Base-by-base conservation (phyloP, 2,888 invertebrate species). In the Ferrisia virgata region DNA sequence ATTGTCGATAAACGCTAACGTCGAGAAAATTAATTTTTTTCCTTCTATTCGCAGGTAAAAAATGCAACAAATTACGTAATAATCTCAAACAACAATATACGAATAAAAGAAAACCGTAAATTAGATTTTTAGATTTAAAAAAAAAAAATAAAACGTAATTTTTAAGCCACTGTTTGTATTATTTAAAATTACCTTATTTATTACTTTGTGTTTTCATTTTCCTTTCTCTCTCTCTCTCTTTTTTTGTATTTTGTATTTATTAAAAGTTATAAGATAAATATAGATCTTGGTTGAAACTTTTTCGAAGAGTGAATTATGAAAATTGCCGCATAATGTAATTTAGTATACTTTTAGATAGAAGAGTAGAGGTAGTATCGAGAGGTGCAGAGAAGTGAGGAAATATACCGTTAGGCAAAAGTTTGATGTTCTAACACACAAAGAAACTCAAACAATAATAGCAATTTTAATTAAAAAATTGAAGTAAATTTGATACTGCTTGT, bases 51-150 rank as follows among this genome's bases (percentile, higher is more conserved):
- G n/a, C 85, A 85, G 85, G 82, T 36, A 82, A 80, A 18, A 85
- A 81, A 85, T 85, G 85, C 47, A 82, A 81, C 53, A 85, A 82
- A 81, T 76, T 85, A 76, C 85, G 85, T 43, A 79, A 69, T n/a
- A 33, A 47, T 22, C 40, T 85, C 9, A 85, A 81, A 69, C 69
- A 80, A 43, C 81, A 80, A 33, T 72, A 80, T 22, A 11, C 81
- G 18, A 47, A 15, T 36, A 85, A 76, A 69, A 72, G 25, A 36
- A 85, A 72, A 72, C 43, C 40, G 47, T 83, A 72, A 72, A 76
- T 82, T 79, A 43, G 28, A 47, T 79, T 47, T 80, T 11, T 76
- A 78, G 22, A 39, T 69, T 79, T 79, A 25, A 11, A 8, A 39
- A 28, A 78, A n/a, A n/a, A n/a, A n/a, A n/a, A n/a, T n/a, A n/a